Evolutionary conservation across 2,113 vertebrate genomes (phyloP).

Genomic region (Emydocephalus ijimae): DNA sequence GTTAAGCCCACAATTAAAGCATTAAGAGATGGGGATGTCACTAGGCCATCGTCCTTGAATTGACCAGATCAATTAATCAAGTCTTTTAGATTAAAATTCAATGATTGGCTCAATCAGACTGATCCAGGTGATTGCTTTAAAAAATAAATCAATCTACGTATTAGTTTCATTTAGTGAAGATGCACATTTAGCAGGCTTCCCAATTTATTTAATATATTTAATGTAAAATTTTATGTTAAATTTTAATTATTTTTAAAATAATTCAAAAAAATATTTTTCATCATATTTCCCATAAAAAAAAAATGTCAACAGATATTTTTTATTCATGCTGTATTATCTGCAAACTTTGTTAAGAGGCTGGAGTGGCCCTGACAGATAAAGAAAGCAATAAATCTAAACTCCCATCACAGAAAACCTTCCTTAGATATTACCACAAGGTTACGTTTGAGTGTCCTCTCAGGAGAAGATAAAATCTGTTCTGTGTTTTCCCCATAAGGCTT

Average conservation of each 20-base stretch:
- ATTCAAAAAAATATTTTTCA: no score
- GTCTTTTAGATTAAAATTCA: not conserved
- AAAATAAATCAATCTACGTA: not conserved
- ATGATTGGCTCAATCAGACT: not conserved
- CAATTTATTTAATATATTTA: not conserved
- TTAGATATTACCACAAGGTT: not conserved
- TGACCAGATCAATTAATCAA: not conserved
- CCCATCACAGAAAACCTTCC: not conserved
- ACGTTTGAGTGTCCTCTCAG: not conserved
- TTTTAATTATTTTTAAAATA: no score
- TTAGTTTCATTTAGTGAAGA: not conserved
- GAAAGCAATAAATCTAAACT: not conserved
- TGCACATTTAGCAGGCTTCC: not conserved
- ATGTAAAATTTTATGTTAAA: no score
- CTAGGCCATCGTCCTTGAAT: not conserved
- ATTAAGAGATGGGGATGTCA: not conserved
- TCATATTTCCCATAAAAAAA: not conserved
- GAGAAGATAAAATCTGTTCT: no score
- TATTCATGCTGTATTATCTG: not conserved
- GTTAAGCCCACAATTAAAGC: not conserved
- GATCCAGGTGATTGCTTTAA: not conserved
- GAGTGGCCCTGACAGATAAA: not conserved
- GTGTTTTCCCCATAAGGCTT: conserved; percentile 30
- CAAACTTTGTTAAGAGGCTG: not conserved
- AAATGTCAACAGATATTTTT: not conserved